Evolutionary conservation across 1,140 invertebrate species (phyloP).

Genomic region (Bombus balteatus): DNA sequence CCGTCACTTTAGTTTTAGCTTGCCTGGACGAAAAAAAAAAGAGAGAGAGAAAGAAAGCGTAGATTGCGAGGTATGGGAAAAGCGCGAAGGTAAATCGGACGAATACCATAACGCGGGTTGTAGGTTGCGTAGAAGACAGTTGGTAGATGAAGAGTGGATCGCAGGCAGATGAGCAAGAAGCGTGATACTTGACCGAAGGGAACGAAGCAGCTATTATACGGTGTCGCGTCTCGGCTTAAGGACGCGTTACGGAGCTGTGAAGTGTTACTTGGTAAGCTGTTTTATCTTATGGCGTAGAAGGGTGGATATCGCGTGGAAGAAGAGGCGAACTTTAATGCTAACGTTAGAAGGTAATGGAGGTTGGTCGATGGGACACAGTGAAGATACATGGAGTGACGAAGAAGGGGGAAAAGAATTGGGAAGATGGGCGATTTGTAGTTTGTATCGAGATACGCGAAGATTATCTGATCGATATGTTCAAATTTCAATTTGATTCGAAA

Average conservation of each 20-base stretch:
- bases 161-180: background rate
- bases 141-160: background rate
- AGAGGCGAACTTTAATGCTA: background rate
- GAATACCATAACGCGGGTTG: background rate
- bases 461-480: too few relatives aligned
- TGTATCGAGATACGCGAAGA: too few relatives aligned
- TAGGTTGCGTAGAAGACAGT: background rate
- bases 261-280: background rate
- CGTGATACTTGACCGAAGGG: background rate
- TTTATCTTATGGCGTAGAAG: background rate
- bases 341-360: background rate
- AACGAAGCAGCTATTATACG: conserved; percentile 7
- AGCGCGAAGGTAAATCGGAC: background rate
- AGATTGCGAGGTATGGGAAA: background rate
- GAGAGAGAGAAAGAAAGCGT: background rate
- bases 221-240: too few relatives aligned
- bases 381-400: background rate
- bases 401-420: background rate
- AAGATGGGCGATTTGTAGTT: background rate
- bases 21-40: background rate
- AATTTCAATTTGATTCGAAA: too few relatives aligned
- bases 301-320: background rate
- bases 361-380: background rate
- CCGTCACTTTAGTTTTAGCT: background rate
- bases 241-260: background rate